phyloP scores from a whole-genome alignment of 2,113 vertebrate species.

The Pseudolaguvia tuberculata region DNA sequence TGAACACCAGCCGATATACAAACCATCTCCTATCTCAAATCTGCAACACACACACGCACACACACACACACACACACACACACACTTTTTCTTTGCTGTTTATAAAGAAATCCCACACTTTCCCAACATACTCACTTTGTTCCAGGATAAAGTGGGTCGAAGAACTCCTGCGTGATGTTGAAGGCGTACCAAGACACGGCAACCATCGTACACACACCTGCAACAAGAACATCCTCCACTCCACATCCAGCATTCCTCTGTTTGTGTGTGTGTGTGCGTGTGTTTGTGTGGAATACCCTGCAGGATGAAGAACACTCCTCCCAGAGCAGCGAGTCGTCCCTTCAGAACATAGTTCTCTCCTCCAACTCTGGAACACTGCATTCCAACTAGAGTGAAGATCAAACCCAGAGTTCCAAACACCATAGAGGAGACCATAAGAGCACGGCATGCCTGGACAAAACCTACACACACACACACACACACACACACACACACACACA shows the following conservation, averaged over 20 bases:
- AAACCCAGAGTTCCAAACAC: constrained; percentile 74
- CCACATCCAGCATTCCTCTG: neutral
- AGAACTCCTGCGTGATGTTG: constrained; percentile 81
- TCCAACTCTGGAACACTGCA: constrained; percentile 77
- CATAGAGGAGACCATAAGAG: constrained; percentile 79
- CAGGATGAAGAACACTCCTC: constrained; percentile 73
- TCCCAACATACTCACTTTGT: constrained; percentile 73
- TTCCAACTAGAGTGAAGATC: constrained; percentile 66
- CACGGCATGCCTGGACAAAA: constrained; percentile 79
- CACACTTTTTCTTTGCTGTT: neutral
- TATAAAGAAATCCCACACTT: too few species aligned
- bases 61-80: neutral
- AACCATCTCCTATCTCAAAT: constrained; percentile 69
- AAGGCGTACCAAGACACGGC: constrained; percentile 81
- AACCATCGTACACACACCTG: constrained; percentile 64
- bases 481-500: neutral
- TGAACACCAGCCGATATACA: constrained; percentile 74
- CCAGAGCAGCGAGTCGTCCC: constrained; percentile 66
- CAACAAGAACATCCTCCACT: neutral
- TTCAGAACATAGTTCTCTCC: constrained; percentile 68
- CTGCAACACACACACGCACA: constrained; percentile 47
- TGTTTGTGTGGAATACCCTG: constrained; percentile 64
- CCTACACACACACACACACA: constrained; percentile 59
- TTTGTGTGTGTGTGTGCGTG: neutral
- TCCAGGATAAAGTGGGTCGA: constrained; percentile 72